Conservation (phyloP, 2,797 vertebrate genomes). For the Sciaenops ocellatus region DNA sequence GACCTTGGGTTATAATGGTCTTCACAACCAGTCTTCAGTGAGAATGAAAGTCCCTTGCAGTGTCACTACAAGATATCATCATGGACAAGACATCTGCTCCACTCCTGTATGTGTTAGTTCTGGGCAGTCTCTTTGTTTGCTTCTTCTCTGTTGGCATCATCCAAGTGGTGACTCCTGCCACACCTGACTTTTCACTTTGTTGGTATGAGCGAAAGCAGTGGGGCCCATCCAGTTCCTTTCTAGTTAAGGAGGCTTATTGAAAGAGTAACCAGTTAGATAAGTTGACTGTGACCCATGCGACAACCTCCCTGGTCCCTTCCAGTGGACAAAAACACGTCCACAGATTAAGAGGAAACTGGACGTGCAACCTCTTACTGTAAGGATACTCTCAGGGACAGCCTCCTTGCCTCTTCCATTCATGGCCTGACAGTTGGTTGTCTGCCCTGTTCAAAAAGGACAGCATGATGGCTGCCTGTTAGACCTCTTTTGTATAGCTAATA, state of each 20-base stretch:
- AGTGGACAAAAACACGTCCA: not conserved
- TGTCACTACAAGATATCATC: conserved; percentile 24
- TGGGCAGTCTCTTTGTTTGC: not conserved
- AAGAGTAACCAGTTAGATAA: not conserved
- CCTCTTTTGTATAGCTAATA: not conserved
- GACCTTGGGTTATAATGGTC: conserved; percentile 21
- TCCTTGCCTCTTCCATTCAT: not conserved
- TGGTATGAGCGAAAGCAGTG: not conserved
- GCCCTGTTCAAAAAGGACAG: not conserved
- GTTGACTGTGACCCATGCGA: not conserved
- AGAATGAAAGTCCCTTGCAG: conserved; percentile 14
- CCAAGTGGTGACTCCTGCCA: not conserved
- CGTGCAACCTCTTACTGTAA: not conserved
- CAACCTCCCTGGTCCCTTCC: not conserved
- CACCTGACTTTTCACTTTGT: not conserved
- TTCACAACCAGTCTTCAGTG: conserved; percentile 24
- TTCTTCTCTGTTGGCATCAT: not conserved
- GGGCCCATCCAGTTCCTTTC: not conserved
- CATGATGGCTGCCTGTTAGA: not conserved
- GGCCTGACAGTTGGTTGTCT: not conserved
- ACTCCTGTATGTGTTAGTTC: not conserved
- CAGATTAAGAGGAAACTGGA: not conserved
- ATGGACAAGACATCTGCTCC: conserved; percentile 2
- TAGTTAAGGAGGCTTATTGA: not conserved
- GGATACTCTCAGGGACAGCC: not conserved